phyloP scores from a whole-genome alignment of 2,888 invertebrate genomes.

The Dicyrtomina minuta region DNA sequence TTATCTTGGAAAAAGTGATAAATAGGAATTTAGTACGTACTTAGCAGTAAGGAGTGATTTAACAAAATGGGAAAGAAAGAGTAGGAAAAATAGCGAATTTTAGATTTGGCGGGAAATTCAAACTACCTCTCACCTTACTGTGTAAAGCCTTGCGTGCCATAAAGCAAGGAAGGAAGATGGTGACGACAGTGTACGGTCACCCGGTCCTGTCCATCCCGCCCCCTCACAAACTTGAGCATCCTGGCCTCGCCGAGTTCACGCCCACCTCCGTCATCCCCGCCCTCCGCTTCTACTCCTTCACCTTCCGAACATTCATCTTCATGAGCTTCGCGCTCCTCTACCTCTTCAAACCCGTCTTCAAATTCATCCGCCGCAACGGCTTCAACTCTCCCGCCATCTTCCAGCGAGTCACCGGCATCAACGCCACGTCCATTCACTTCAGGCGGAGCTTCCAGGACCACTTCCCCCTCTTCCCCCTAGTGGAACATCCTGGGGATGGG shows the following conservation, averaged over 20 bases:
- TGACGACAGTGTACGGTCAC: slow-evolving; percentile 42
- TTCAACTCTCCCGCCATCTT: slow-evolving; percentile 41
- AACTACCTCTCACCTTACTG: too few relatives aligned
- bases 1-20: too few relatives aligned
- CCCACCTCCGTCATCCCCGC: slow-evolving; percentile 48
- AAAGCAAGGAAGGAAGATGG: slow-evolving; percentile 34
- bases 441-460: neutral
- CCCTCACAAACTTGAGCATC: slow-evolving; percentile 49
- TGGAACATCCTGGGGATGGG: too few relatives aligned
- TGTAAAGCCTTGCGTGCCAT: neutral
- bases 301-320: slow-evolving; percentile 46
- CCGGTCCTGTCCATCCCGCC: slow-evolving; percentile 44
- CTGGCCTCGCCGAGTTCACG: slow-evolving; percentile 48
- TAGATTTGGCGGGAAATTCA: too few relatives aligned
- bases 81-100: too few relatives aligned
- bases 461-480: too few relatives aligned
- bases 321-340: slow-evolving; percentile 41
- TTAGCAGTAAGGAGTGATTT: too few relatives aligned
- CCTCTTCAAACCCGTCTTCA: slow-evolving; percentile 43
- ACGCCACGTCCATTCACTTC: slow-evolving; percentile 1
- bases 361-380: slow-evolving; percentile 44
- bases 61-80: too few relatives aligned
- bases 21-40: too few relatives aligned
- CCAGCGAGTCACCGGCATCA: slow-evolving; percentile 41
- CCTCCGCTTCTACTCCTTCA: slow-evolving; percentile 50